phyloP scores from a whole-genome alignment of 2,888 invertebrate genomes.

The Trichogramma evanescens region DNA sequence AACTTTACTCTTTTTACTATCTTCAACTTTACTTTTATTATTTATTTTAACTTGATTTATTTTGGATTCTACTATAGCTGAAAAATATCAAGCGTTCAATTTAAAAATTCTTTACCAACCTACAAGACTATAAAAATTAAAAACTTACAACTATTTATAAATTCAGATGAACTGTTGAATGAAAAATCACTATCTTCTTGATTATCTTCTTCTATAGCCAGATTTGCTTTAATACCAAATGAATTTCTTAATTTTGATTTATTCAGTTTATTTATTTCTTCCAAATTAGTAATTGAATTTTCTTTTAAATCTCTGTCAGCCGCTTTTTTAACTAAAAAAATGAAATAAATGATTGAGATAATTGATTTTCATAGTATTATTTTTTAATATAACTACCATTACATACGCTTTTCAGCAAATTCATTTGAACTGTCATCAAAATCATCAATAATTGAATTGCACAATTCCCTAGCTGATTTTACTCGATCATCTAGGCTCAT shows the following conservation, averaged over 20 bases:
- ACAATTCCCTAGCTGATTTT: conserved; percentile 14
- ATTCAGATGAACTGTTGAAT: background rate
- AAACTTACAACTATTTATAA: conserved; percentile 6
- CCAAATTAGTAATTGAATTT: background rate
- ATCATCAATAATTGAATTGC: conserved; percentile 25
- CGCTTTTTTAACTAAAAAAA: background rate
- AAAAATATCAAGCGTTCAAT: no score
- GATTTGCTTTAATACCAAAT: background rate
- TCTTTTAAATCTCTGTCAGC: background rate
- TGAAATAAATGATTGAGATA: background rate
- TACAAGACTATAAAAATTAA: background rate
- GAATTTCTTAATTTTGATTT: conserved; percentile 1
- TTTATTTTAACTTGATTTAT: no score
- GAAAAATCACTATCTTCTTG: background rate
- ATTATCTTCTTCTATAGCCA: background rate
- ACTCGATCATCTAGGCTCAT: background rate
- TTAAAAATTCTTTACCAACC: no score
- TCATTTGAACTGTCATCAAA: conserved; percentile 26
- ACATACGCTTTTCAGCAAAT: conserved; percentile 18
- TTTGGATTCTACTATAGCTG: no score
- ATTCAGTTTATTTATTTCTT: background rate
- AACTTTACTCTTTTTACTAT: no score
- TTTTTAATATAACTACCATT: conserved; percentile 6
- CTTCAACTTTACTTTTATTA: no score
- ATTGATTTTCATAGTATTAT: background rate